These are phyloP conservation scores for Chaetophractus vellerosus DNA, from an alignment of 2,797 vertebrate genomes.

Conservation along the genomic window DNA sequence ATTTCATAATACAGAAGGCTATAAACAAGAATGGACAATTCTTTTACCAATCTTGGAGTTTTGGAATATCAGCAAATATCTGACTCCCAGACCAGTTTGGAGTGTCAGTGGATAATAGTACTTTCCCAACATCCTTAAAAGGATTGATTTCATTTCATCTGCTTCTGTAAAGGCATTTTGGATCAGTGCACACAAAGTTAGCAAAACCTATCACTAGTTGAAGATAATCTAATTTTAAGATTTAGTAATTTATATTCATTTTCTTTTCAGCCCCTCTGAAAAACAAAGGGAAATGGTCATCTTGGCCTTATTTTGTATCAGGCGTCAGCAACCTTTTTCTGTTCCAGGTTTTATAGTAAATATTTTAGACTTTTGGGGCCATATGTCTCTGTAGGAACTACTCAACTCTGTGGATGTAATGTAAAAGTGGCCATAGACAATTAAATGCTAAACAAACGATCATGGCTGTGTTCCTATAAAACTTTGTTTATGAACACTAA, in stretches of 20 bases:
- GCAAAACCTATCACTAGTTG: background rate
- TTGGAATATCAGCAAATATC: background rate
- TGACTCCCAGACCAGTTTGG: background rate
- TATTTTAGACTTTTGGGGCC: background rate
- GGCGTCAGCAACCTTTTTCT: background rate
- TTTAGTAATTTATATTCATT: background rate
- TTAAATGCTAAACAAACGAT: background rate
- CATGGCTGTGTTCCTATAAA: background rate
- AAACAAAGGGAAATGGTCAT: background rate
- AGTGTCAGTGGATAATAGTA: background rate
- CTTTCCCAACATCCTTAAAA: background rate
- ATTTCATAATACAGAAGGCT: background rate
- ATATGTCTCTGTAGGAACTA: background rate
- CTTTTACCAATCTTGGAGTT: background rate
- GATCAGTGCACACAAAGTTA: background rate
- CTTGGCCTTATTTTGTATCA: background rate
- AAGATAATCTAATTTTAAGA: background rate
- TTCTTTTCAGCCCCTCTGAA: slow-evolving; percentile 33
- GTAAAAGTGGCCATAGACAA: background rate
- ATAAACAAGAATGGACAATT: background rate
- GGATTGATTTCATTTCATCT: background rate
- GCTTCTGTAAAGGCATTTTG: background rate
- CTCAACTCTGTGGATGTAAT: background rate
- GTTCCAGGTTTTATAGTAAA: background rate
- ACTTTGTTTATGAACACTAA: background rate